These are phyloP conservation scores for Rhadina sibilatrix DNA, from an alignment of 2,113 vertebrate species.

Conservation along the genomic window DNA sequence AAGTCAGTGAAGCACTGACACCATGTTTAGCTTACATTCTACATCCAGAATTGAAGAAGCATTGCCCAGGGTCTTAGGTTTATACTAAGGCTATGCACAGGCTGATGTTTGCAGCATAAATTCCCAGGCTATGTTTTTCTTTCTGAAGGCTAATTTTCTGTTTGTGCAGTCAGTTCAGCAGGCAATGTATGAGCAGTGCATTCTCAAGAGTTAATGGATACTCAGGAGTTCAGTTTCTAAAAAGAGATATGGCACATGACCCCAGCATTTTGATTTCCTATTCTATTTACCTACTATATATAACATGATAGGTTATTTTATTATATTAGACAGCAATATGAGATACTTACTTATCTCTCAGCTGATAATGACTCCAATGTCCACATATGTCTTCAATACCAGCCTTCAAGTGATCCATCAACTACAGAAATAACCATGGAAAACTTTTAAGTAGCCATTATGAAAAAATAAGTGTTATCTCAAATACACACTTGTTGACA, in stretches of 20 bases:
- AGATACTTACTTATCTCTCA: conserved; percentile 90
- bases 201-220: background rate
- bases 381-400: conserved; percentile 96
- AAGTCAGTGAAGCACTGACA: background rate
- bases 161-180: background rate
- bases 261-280: background rate
- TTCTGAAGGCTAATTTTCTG: background rate
- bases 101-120: background rate
- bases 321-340: background rate
- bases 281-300: background rate
- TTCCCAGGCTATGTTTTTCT: background rate
- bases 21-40: background rate
- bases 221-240: background rate
- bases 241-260: background rate
- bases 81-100: background rate
- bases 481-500: background rate
- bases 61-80: background rate
- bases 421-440: conserved; percentile 64
- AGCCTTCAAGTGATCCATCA: conserved; percentile 92
- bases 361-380: conserved; percentile 94
- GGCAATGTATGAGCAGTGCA: background rate
- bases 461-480: background rate
- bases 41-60: background rate
- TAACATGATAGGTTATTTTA: background rate
- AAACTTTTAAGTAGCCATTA: background rate